Evolutionary conservation across 2,888 invertebrate species (phyloP).

Genomic region (Ophion slaviceki): DNA sequence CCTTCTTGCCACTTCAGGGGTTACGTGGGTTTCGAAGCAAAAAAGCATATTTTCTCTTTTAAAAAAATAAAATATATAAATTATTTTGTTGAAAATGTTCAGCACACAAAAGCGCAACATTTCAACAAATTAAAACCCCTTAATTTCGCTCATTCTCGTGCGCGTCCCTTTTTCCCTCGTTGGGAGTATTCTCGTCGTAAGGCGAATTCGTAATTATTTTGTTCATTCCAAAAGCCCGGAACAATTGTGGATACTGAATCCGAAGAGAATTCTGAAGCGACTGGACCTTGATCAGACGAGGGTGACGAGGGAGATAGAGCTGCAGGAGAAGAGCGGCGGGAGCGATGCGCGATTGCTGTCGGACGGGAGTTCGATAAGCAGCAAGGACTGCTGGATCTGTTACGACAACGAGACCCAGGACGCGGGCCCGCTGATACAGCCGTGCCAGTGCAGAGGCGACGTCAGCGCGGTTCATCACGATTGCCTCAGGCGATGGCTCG

Average conservation of each 20-base stretch:
- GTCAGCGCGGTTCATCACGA: constrained; percentile 97
- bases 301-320: constrained; percentile 79
- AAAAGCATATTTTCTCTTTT: no score
- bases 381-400: constrained; percentile 96
- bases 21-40: no score
- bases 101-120: no score
- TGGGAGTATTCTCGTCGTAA: no score
- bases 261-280: constrained; percentile 91
- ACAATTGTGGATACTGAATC: constrained; percentile 96
- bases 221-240: constrained; percentile 86
- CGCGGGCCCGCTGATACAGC: constrained; percentile 91
- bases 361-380: constrained; percentile 84
- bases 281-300: constrained; percentile 83
- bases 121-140: no score
- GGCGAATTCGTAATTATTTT: not conserved
- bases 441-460: constrained; percentile 96
- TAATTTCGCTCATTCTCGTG: no score
- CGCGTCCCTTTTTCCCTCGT: no score
- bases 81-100: no score
- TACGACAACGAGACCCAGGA: constrained; percentile 93
- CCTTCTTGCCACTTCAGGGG: no score
- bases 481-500: constrained; percentile 94
- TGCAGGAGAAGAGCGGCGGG: constrained; percentile 76
- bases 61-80: no score
- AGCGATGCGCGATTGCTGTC: constrained; percentile 73